Evolutionary conservation across 2,797 vertebrate species (phyloP), one percentile per base, ranked within the genome.

Genomic region (Chelon labrosus): DNA sequence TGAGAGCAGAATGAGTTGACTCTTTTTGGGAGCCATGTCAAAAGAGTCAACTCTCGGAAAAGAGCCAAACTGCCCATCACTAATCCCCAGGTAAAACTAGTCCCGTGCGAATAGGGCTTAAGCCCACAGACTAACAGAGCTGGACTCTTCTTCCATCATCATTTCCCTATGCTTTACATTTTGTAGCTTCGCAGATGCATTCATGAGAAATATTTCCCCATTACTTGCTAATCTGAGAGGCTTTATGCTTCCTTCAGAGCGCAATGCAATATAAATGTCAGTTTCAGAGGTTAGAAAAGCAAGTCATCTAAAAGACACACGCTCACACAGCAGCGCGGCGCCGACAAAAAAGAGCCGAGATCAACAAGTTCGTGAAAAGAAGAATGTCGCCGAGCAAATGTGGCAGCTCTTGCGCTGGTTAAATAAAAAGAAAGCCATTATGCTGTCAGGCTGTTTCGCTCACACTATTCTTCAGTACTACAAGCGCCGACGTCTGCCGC

Each of bases 81-180:
- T 22, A 22, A 22, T 22, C 22, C 22, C 22, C 3, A 22, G 22
- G 22, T 22, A 22, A 22, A 22, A 22, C 22, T 22, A 22, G 22
- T 22, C 22, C 22, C 3, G 22, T 22, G 22, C 22, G 22, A 22
- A 22, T 22, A 22, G 22, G 22, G 22, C 31, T 7, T 31, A 3
- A 31, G 31, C 5, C 31, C 7, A 3, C 31, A 31, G 31, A 31
- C 4, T 31, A 31, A 31, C 31, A 5, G 7, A 31, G 2, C 31
- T 7, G 7, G 31, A 31, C 7, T 7, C 31, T 31, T 31, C 31
- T 31, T 31, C 31, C 5, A 3, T 2, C 31, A n/a, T n/a, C n/a
- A n/a, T n/a, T n/a, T n/a, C n/a, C n/a, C 22, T 16, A n/a, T 8
- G 20, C 19, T 73, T 73, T 56, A 16, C 38, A 59, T 73, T 71